Base-by-base conservation (phyloP, 2,797 vertebrate genomes). In the Sarcoramphus papa region DNA sequence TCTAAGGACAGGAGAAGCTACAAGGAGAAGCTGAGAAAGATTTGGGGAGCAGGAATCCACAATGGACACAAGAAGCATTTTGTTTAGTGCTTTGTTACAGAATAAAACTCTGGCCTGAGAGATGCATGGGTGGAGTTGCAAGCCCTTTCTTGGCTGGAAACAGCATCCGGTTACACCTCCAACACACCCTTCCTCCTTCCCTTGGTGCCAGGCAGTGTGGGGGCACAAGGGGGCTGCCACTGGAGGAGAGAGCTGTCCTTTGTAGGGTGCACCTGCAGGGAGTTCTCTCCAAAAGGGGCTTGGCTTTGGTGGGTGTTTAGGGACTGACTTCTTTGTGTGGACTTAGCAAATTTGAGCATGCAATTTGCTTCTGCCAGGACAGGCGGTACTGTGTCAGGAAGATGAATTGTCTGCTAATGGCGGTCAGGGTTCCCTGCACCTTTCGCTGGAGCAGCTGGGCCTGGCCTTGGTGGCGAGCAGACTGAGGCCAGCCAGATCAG, bases 61-160 rank as follows among this genome's bases (percentile, higher is more conserved):
- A 27, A 6, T 5, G 25, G 50, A 67, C 57, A 50, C 12, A 43
- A 68, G 40, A 65, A 76, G 14, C 18, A 6, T 79, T 57, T 82
- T 76, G 24, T 79, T 84, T 60, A 75, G 47, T 50, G n/a, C 56
- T 76, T 43, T 59, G 45, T 68, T 79, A 56, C 37, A 57, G 77
- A 60, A 75, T 28, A 64, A 89, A 72, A 19, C 50, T 57, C 62
- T 63, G 62, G 28, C 50, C 41, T 10, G 25, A 80, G 83, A 63
- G 33, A 47, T 23, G 22, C 35, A 50, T 51, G 94, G 81, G 81
- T 77, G 78, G 81, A 91, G 74, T 27, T 73, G 47, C 70, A 47
- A 73, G 63, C 51, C 30, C 50, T 91, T 95, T 75, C 89, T 95
- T 8, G 23, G 17, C 84, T 91, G 92, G 70, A 65, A 88, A 15